Evolutionary conservation across 2,797 vertebrate genomes (phyloP).

Genomic region (Bucorvus abyssinicus): DNA sequence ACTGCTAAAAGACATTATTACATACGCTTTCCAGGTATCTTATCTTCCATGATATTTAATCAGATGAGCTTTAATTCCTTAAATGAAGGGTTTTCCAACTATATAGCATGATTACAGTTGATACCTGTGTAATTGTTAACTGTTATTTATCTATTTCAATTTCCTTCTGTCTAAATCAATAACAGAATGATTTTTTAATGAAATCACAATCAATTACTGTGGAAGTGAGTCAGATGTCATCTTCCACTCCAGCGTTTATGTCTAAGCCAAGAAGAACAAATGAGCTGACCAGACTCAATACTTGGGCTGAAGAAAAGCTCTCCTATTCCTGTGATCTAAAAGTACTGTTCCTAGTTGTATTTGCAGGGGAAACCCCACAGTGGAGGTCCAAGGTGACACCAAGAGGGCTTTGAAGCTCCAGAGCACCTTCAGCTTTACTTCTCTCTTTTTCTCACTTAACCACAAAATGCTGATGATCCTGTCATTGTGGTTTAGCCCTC

Average conservation of each 20-base stretch:
- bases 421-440: not conserved
- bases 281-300: not conserved
- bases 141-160: not conserved
- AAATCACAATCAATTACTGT: not conserved
- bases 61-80: not conserved
- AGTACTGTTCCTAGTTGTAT: not conserved
- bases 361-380: not conserved
- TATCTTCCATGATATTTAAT: not conserved
- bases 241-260: not conserved
- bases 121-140: not conserved
- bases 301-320: not conserved
- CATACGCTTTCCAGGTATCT: not conserved
- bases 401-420: not conserved
- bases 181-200: not conserved
- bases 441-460: not conserved
- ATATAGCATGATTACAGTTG: not conserved
- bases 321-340: not conserved
- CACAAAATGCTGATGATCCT: not conserved
- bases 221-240: not conserved
- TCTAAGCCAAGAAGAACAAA: not conserved
- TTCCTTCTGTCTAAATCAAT: not conserved
- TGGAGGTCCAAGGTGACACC: not conserved
- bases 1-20: not conserved
- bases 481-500: not conserved
- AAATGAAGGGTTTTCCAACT: not conserved